Percentiles rank a stretch among this genome's conserved stretches.
These are phyloP conservation scores for Dascyllus trimaculatus DNA, from an alignment of 2,113 vertebrate species.

Conservation along the genomic window DNA sequence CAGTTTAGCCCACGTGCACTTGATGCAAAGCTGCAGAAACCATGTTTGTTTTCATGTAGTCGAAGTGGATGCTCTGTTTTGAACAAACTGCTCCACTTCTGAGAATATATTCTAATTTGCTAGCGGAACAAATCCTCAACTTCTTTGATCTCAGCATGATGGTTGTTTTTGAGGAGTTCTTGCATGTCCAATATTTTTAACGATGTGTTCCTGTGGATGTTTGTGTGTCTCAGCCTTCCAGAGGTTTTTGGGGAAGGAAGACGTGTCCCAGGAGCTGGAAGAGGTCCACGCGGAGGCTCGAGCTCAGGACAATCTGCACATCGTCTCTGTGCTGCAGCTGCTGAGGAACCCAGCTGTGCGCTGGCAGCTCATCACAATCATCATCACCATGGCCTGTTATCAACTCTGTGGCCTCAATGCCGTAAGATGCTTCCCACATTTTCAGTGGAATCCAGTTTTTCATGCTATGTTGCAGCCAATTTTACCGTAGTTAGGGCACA, in stretches of 20 bases:
- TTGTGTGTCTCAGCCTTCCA: conserved; percentile 88
- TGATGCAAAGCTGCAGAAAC: background rate
- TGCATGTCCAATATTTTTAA: background rate
- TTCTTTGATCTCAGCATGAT: conserved; percentile 34
- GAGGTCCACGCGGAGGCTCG: conserved; percentile 88
- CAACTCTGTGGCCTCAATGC: conserved; percentile 97
- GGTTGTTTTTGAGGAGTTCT: conserved; percentile 5
- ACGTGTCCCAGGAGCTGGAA: conserved; percentile 90
- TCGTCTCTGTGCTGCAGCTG: conserved; percentile 85
- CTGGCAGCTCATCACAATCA: conserved; percentile 91
- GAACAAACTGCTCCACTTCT: conserved; percentile 8
- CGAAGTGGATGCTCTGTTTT: background rate
- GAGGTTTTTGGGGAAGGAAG: conserved; percentile 90
- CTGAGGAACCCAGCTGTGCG: conserved; percentile 81
- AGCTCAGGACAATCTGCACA: conserved; percentile 82
- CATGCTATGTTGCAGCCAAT: background rate
- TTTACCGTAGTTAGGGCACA: background rate
- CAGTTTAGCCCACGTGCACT: background rate
- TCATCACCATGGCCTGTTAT: conserved; percentile 93
- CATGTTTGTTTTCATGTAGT: background rate
- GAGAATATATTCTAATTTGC: background rate
- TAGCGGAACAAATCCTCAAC: conserved; percentile 1
- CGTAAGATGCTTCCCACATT: conserved; percentile 81
- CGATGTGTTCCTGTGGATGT: conserved; percentile 31
- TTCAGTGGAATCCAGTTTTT: background rate